Conservation (phyloP, 2,888 invertebrate genomes). For the Bombylius discolor region DNA sequence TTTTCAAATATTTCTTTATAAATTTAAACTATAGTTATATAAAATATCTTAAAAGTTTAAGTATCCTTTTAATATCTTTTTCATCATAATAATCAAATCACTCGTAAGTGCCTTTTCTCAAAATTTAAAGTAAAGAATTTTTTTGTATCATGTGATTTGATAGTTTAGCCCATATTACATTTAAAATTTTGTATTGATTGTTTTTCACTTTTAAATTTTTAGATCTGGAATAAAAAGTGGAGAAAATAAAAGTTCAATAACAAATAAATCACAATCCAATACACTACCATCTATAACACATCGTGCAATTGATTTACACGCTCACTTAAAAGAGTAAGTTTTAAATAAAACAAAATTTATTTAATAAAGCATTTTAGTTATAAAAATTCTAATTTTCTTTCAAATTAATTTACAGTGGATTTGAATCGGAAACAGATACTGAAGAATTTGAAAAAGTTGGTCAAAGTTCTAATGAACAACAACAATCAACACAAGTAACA, state of each 20-base stretch:
- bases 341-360: background rate
- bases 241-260: constrained; percentile 10
- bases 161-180: no score
- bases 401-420: constrained; percentile 42
- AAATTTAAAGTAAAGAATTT: no score
- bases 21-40: background rate
- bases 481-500: constrained; percentile 37
- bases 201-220: background rate
- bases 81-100: no score
- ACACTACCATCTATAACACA: background rate
- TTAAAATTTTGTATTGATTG: background rate
- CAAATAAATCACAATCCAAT: constrained; percentile 11
- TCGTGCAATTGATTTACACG: constrained; percentile 36
- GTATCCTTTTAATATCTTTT: no score
- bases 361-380: background rate
- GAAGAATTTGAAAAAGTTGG: constrained; percentile 72
- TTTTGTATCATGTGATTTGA: no score
- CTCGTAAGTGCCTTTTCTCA: no score
- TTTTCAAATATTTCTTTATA: background rate
- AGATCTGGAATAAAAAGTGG: constrained; percentile 8
- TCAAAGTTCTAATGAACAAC: constrained; percentile 43
- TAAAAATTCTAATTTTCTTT: background rate
- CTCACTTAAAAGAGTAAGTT: constrained; percentile 39
- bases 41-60: no score
- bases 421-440: constrained; percentile 69